phyloP scores from a whole-genome alignment of 2,113 vertebrate genomes.

The Lutjanus erythropterus region DNA sequence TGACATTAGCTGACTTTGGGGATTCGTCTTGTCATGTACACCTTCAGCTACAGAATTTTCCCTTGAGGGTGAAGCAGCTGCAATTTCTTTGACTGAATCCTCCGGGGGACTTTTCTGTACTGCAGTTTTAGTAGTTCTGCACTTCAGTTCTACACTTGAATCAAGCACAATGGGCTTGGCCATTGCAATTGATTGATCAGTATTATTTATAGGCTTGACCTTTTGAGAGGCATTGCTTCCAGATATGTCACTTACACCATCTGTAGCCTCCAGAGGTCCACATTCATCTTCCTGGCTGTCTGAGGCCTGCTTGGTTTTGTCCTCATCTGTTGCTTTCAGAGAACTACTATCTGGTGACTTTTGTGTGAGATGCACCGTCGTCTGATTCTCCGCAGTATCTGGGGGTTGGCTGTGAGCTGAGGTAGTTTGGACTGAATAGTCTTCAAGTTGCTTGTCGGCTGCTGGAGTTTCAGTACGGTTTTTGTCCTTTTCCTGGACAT shows the following conservation, averaged over 20 bases:
- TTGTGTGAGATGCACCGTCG: background rate
- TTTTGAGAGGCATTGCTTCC: slow-evolving; percentile 19
- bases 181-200: background rate
- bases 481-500: slow-evolving; percentile 1
- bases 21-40: background rate
- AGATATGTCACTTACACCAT: background rate
- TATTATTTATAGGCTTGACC: background rate
- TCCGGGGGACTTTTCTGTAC: background rate
- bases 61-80: background rate
- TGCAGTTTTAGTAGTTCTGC: background rate
- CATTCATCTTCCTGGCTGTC: background rate
- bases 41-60: background rate
- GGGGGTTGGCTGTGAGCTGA: background rate
- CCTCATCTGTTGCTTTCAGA: background rate
- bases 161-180: background rate
- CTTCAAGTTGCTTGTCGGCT: slow-evolving; percentile 4
- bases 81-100: slow-evolving; percentile 17
- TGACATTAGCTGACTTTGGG: background rate
- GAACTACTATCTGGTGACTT: slow-evolving; percentile 2
- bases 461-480: background rate
- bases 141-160: background rate
- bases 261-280: background rate
- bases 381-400: background rate
- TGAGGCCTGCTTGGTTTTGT: background rate
- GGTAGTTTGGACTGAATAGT: slow-evolving; percentile 15